Percentiles rank a stretch among this genome's conserved stretches.
Evolutionary conservation across 1,140 invertebrate genomes (phyloP).

Genomic region (Pristionchus pacificus): DNA sequence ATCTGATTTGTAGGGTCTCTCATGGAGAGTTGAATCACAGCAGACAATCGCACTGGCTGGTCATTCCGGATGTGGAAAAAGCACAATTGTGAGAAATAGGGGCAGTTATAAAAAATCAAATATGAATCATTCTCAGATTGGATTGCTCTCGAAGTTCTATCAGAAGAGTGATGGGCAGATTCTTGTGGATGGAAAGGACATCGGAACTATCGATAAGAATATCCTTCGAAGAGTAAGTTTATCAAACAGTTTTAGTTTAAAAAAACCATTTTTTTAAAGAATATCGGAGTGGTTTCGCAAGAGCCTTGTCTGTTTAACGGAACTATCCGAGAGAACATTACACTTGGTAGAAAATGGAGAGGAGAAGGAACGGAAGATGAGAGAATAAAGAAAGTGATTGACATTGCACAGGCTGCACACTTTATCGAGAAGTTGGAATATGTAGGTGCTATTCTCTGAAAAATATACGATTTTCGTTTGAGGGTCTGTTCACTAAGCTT

Average conservation of each 20-base stretch:
- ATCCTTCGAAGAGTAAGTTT: conserved; percentile 16
- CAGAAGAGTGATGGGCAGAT: conserved; percentile 44
- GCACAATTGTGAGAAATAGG: conserved; percentile 59
- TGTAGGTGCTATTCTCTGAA: conserved; percentile 13
- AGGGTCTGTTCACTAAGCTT: conserved; percentile 52
- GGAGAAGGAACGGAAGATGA: conserved; percentile 21
- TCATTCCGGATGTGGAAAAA: conserved; percentile 60
- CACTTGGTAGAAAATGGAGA: conserved; percentile 9
- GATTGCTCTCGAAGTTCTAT: conserved; percentile 57
- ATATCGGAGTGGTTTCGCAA: conserved; percentile 37
- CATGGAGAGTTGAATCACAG: conserved; percentile 73
- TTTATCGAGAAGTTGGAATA: conserved; percentile 40
- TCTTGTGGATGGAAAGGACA: conserved; percentile 35
- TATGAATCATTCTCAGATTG: not conserved
- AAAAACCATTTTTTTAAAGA: not conserved
- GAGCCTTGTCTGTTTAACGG: conserved; percentile 44
- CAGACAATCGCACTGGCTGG: conserved; percentile 83
- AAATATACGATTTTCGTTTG: conserved; percentile 10
- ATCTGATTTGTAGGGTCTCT: conserved; percentile 65
- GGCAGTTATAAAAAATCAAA: not conserved
- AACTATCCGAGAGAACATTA: conserved; percentile 42
- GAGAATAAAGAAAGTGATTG: conserved; percentile 45
- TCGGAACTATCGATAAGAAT: conserved; percentile 33
- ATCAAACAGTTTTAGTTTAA: not conserved
- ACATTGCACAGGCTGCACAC: conserved; percentile 50